Evolutionary conservation across 2,888 invertebrate genomes (phyloP), one percentile per base, ranked within the genome.

Genomic region (Arrhopalites spinosus): DNA sequence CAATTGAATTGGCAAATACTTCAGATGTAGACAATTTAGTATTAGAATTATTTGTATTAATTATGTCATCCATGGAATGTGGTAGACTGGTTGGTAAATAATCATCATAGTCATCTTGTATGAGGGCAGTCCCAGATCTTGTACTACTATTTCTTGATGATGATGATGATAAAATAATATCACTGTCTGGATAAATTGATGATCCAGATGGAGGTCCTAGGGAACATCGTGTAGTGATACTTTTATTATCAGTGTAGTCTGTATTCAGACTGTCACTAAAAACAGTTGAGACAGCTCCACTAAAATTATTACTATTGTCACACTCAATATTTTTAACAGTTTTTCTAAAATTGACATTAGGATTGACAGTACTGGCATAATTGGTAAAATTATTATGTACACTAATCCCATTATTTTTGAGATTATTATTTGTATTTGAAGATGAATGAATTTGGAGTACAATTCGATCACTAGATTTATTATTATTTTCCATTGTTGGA

Each of bases 111-210:
- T 17, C n/a, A 23, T 53, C 53, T 8, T n/a, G n/a, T 1, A 23
- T 53, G 53, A 53, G n/a, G 8, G 53, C 53, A 53, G 53, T 53
- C n/a, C 8, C 53, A n/a, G 36, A 36, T 11, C 23, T 53, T 53
- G 53, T 53, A 53, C n/a, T 8, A 53, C 53, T 53, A 20, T 8
- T 20, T 8, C 53, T 53, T 15, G 23, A 23, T 8, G 53, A 20
- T 53, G 53, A 17, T 2, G 47, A 47, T 13, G 47, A 2, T 13
- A n/a, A 53, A 53, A n/a, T 53, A n/a, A 23, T 36, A 11, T 36
- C 53, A 53, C 53, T 53, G n/a, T 53, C 53, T 20, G 53, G 53
- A 53, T 53, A 53, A 53, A 53, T 20, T 53, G 53, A 53, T n/a
- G 53, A 53, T 2, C 20, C 23, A n/a, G 53, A 53, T 53, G 53